Evolutionary conservation across 2,113 vertebrate genomes (phyloP), one percentile per base, ranked within the genome.

Genomic region (Pachycephala philippinensis): DNA sequence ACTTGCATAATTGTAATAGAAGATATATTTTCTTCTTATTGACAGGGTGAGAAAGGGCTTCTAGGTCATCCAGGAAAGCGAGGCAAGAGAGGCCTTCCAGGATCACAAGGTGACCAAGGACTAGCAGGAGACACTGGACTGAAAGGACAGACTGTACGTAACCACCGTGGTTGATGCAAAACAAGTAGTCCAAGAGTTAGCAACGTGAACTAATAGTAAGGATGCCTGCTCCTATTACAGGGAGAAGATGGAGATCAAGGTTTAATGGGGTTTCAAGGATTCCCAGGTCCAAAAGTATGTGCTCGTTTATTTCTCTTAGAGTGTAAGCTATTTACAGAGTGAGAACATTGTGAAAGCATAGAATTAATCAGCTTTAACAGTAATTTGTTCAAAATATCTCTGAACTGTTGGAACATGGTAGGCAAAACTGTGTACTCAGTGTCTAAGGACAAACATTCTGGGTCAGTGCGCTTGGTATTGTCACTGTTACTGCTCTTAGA

Each of bases 281-380:
- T 99, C 87, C 98, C 99, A 93, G 99, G 99, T 33, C 99, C 99
- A 79, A 99, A 98, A 98, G 99, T 99, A 97, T 90, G 98, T 97
- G 39, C 63, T 84, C 1, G 6, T 95, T 85, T 69, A 96, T 87
- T 94, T 95, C 52, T 96, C 11, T 47, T 81, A 35, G 40, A 87
- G 57, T 63, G 81, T 47, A 82, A 93, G 45, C 28, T 61, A 47
- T 87, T 83, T 94, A 74, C 35, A 56, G 60, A 75, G 45, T 81
- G 44, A 94, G 63, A 71, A 91, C n/a, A 65, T 89, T 17, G 87
- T 49, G 78, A 88, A 81, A 44, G 56, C 74, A 28, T 24, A 31
- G 63, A 93, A 76, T 91, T 91, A 85, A 87, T 95, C 24, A 22
- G 64, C 52, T 89, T 95, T 84, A 93, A 63, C 33, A 84, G 69